A percentile compares a stretch with the other conserved stretches of the same genome.
These are phyloP conservation scores for Ooceraea biroi DNA, from an alignment of 1,140 invertebrate genomes.

Conservation along the genomic window DNA sequence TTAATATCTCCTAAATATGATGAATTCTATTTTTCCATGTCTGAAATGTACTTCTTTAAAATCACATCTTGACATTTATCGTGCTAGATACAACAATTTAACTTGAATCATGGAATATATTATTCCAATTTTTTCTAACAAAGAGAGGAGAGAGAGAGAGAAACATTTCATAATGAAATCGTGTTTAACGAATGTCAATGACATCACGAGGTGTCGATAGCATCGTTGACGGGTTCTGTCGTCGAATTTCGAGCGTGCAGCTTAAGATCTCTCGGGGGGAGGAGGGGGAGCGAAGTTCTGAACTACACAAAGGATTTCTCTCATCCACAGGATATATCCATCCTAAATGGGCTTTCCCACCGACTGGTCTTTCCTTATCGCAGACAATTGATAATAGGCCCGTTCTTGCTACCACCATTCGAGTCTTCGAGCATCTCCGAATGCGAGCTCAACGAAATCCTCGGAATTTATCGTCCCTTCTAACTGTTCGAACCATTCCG, in stretches of 20 bases:
- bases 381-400: conserved; percentile 66
- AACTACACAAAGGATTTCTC: conserved; percentile 58
- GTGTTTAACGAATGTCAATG: conserved; percentile 54
- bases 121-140: conserved; percentile 11
- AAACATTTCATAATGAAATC: conserved; percentile 19
- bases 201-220: conserved; percentile 52
- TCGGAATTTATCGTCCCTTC: conserved; percentile 58
- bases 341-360: conserved; percentile 59
- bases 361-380: conserved; percentile 55
- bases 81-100: no score
- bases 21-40: conserved; percentile 1
- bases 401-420: conserved; percentile 35
- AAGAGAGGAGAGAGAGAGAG: neutral
- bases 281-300: conserved; percentile 41
- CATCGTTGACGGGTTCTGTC: conserved; percentile 30
- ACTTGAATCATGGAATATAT: no score
- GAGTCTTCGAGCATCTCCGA: conserved; percentile 30
- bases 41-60: neutral
- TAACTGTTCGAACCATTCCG: conserved; percentile 51
- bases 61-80: neutral
- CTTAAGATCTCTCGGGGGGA: conserved; percentile 29
- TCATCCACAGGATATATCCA: conserved; percentile 32
- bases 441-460: conserved; percentile 55
- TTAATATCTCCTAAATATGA: no score
- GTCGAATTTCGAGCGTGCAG: conserved; percentile 52